Evolutionary conservation across 2,797 vertebrate species (phyloP), one percentile per base, ranked within the genome.

Genomic region (Melanotaenia boesemani): DNA sequence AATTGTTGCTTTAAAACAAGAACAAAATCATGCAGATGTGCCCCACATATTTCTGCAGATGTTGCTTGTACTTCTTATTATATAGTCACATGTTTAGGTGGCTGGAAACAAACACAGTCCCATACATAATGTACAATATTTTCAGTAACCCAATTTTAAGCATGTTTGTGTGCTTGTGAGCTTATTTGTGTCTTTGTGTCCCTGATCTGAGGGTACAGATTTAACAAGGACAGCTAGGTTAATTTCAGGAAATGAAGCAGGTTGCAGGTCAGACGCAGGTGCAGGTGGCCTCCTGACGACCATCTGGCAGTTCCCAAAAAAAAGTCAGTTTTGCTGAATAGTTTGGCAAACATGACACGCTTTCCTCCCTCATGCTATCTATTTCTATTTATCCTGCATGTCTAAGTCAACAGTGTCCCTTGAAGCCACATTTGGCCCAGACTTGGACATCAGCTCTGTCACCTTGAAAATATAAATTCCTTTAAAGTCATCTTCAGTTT

Each of bases 211-310:
- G 34, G 32, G 22, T 44, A 74, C 72, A 80, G 81, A 81, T 76
- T 86, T 83, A 86, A 76, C 41, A 70, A 81, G 65, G 83, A 90
- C 88, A 90, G 82, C 90, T 83, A 85, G 86, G 81, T 70, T 85
- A 41, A 67, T 82, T 79, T 83, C 75, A 88, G 74, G 62, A 78
- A 80, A 54, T 69, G 64, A 58, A 65, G 66, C 0, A 1, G 80
- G 84, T 85, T 85, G 1, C 34, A 89, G 88, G 85, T 91, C 88
- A 82, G 44, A 65, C 74, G 5, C 60, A 60, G 70, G 70, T 77
- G 86, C 78, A 86, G 91, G 88, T 89, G 82, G 88, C 84, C 88
- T 81, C 84, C 59, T 24, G 88, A 90, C 90, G 88, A 87, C 88
- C 87, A 76, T 86, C 77, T 24, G 77, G 70, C 81, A 83, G 79